Evolutionary conservation across 2,888 invertebrate species (phyloP).

Genomic region (Brenthis ino): DNA sequence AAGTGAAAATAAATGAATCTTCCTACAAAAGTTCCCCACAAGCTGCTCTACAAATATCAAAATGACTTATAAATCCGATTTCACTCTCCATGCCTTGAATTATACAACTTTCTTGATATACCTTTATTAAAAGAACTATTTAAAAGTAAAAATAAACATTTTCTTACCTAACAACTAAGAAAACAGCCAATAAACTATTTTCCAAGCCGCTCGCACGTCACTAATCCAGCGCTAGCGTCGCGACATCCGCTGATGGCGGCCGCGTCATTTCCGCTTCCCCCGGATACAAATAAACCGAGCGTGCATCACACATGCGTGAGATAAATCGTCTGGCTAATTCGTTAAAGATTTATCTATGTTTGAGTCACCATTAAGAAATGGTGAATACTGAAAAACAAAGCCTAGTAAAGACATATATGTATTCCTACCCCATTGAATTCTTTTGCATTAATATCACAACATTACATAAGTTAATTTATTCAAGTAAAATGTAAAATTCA

Average conservation of each 20-base stretch:
- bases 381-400: background rate
- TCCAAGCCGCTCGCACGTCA: slow-evolving; percentile 41
- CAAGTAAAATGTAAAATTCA: too few species aligned
- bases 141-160: background rate
- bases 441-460: background rate
- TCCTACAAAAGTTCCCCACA: too few species aligned
- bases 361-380: slow-evolving; percentile 18
- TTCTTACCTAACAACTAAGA: background rate
- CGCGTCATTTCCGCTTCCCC: slow-evolving; percentile 60
- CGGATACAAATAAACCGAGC: slow-evolving; percentile 64
- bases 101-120: too few species aligned
- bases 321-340: slow-evolving; percentile 71
- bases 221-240: slow-evolving; percentile 56
- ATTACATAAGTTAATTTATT: too few species aligned
- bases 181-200: slow-evolving; percentile 15
- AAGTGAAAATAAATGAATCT: too few species aligned
- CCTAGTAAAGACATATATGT: background rate
- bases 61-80: too few species aligned
- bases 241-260: slow-evolving; percentile 64
- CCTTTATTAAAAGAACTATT: too few species aligned
- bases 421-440: background rate
- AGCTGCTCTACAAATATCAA: too few species aligned
- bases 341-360: slow-evolving; percentile 42
- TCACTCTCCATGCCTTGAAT: too few species aligned
- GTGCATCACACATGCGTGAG: slow-evolving; percentile 69